Base-by-base conservation (phyloP, 2,113 vertebrate species). In the Clarias batrachus region DNA sequence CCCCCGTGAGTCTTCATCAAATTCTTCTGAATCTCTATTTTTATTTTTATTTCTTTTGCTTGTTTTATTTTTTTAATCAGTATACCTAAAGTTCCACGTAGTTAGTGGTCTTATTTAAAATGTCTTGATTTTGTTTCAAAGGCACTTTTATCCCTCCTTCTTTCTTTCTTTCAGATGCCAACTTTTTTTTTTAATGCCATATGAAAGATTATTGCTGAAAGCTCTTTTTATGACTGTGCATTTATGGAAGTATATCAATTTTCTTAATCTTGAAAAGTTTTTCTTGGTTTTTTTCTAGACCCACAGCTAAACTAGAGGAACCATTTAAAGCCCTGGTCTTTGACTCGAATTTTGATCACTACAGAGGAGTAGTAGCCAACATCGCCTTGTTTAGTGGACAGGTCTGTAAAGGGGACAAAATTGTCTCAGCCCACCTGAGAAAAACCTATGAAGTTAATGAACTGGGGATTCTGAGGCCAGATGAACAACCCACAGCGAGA, bases 331-430 rank as follows among this genome's bases (percentile, higher is more conserved):
- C 97, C 21, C 94, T 99, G 62, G 97, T 99, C 48, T 99, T 99
- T 90, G 98, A 99, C 89, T 99, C 97, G 10, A 97, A 92, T 27
- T 99, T 98, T 87, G 97, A 99, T 91, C 97, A 96, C 86, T 99
- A 98, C 82, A 95, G 97, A 93, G 98, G 98, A 0, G 97, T 98
- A 27, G 87, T 99, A 91, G 96, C 98, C 85, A 99, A 96, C 88
- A 91, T 99, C 10, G 97, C 97, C 0, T 90, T 99, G 37, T 96
- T 97, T 86, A 97, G 96, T 70, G 98, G 98, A 57, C 89, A 92
- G 68, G 94, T 99, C 91, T 92, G 90, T 78, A 98, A 96, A 92
- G 97, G 97, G 57, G 95, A 97, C 91, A 96, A 93, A 91, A 95
- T 99, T 54, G 84, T 95, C 63, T 98, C 96, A 2, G 96, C 96